Evolutionary conservation across 2,888 invertebrate genomes (phyloP).

Genomic region (Alitta virens): DNA sequence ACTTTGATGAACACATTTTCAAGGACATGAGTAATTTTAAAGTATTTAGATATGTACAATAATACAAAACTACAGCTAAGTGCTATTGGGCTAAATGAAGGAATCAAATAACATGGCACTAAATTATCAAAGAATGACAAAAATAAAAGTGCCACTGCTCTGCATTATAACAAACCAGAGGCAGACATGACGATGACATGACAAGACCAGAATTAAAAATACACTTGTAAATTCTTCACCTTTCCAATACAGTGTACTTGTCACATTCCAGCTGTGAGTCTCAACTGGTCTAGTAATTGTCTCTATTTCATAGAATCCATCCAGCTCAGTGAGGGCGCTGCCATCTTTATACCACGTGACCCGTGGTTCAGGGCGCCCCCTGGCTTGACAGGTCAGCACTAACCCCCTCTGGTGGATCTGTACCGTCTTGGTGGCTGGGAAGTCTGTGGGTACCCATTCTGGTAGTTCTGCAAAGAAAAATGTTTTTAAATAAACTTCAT

Average conservation of each 20-base stretch:
- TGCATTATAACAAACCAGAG: too few relatives aligned
- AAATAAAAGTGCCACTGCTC: too few relatives aligned
- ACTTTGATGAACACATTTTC: too few relatives aligned
- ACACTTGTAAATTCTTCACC: slow-evolving; percentile 3
- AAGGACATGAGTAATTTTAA: too few relatives aligned
- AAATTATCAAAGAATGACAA: too few relatives aligned
- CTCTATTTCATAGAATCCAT: slow-evolving; percentile 5
- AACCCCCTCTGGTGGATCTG: slow-evolving; percentile 5
- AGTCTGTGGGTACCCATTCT: not conserved
- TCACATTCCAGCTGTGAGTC: slow-evolving; percentile 8
- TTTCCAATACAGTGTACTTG: slow-evolving; percentile 8
- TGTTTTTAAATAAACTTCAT: not conserved
- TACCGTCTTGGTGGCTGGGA: not conserved
- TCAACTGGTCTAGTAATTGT: not conserved
- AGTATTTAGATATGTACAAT: too few relatives aligned
- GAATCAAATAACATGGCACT: too few relatives aligned
- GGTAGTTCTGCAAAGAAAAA: slow-evolving; percentile 4
- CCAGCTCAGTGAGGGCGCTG: not conserved
- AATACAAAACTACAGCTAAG: too few relatives aligned
- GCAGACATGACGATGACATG: too few relatives aligned
- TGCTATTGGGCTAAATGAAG: too few relatives aligned
- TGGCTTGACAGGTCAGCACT: slow-evolving; percentile 1
- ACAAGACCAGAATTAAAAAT: too few relatives aligned
- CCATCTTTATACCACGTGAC: slow-evolving; percentile 13
- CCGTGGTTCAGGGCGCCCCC: slow-evolving; percentile 7